These are phyloP conservation scores for Vidua macroura DNA, from an alignment of 2,113 vertebrate species.

Conservation along the genomic window DNA sequence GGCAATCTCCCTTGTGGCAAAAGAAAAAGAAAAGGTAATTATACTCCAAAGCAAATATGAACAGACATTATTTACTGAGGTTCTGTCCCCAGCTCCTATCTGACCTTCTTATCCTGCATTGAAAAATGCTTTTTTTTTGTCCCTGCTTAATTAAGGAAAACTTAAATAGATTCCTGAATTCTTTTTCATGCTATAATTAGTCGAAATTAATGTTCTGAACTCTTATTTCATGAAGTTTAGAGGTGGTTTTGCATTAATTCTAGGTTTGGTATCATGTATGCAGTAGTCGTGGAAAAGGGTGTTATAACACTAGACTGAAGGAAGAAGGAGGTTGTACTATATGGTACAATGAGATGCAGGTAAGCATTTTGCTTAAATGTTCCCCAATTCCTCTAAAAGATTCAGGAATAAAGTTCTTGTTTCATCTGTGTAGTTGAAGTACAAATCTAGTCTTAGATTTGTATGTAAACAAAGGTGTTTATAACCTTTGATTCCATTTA, in stretches of 20 bases:
- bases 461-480: neutral
- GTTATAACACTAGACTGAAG: slow-evolving; percentile 93
- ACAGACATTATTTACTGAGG: neutral
- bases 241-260: neutral
- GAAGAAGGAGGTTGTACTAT: slow-evolving; percentile 97
- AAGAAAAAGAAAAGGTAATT: slow-evolving; percentile 96
- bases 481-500: neutral
- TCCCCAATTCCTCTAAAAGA: neutral
- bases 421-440: neutral
- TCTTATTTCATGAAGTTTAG: neutral
- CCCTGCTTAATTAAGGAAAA: neutral
- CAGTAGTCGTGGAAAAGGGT: slow-evolving; percentile 88
- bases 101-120: neutral
- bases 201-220: neutral
- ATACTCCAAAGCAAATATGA: neutral
- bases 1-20: slow-evolving; percentile 93
- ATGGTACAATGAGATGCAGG: slow-evolving; percentile 98
- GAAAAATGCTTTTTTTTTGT: neutral
- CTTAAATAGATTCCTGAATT: neutral
- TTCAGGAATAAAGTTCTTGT: neutral
- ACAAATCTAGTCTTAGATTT: neutral
- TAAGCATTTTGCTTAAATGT: neutral
- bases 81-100: neutral
- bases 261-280: slow-evolving; percentile 99
- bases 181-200: neutral